phyloP scores from a whole-genome alignment of 2,888 invertebrate species.

The Sarcophaga carnaria region DNA sequence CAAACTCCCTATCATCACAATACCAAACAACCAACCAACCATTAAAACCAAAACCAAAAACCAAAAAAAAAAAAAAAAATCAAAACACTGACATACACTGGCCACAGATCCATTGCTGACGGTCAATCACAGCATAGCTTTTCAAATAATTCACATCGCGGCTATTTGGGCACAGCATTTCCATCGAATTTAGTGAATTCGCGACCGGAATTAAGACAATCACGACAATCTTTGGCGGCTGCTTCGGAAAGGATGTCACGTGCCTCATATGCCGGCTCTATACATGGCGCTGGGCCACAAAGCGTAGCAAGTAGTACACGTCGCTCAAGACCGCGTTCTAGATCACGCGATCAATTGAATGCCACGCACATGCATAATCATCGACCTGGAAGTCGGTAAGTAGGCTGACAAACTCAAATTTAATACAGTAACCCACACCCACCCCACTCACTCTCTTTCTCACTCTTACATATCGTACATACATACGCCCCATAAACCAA shows the following conservation, averaged over 20 bases:
- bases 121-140: conserved; percentile 95
- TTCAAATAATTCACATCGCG: conserved; percentile 90
- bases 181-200: conserved; percentile 90
- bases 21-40: conserved; percentile 14
- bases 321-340: conserved; percentile 89
- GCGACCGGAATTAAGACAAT: conserved; percentile 91
- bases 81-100: conserved; percentile 29
- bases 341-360: conserved; percentile 86
- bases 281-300: conserved; percentile 83
- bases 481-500: conserved; percentile 45
- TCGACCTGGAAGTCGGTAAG: conserved; percentile 89
- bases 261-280: conserved; percentile 87
- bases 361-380: conserved; percentile 82
- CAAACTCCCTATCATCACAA: conserved; percentile 37
- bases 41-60: neutral
- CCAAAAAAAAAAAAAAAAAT: conserved; percentile 14
- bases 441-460: neutral
- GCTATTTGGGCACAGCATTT: conserved; percentile 86
- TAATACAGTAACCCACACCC: conserved; percentile 47
- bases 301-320: conserved; percentile 85
- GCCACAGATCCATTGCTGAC: conserved; percentile 89
- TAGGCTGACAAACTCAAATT: conserved; percentile 71
- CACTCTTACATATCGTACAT: no score
- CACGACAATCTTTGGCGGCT: conserved; percentile 91
- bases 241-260: conserved; percentile 91